phyloP scores from a whole-genome alignment of 2,797 vertebrate species.

The Ibycter americanus region DNA sequence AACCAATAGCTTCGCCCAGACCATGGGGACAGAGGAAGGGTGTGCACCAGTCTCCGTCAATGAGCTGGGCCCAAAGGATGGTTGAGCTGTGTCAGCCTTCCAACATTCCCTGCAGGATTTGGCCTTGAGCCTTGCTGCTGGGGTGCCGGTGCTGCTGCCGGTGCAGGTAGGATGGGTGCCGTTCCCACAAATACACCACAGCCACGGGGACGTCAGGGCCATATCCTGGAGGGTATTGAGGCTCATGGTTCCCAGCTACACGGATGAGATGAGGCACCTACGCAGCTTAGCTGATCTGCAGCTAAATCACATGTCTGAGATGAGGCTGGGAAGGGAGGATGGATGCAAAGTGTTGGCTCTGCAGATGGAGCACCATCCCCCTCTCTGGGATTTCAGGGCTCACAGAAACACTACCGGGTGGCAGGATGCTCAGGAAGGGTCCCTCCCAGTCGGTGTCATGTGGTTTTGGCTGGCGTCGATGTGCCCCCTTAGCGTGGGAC shows the following conservation, averaged over 20 bases:
- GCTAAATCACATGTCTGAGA: background rate
- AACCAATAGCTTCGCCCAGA: background rate
- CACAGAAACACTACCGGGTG: fast-evolving
- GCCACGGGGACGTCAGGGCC: background rate
- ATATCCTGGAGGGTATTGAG: background rate
- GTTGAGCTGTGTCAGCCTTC: background rate
- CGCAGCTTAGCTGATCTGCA: background rate
- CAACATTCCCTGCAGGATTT: background rate
- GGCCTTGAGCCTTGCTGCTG: background rate
- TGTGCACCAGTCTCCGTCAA: fast-evolving
- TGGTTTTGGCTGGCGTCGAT: background rate
- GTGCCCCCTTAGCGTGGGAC: background rate
- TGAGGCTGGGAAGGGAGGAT: background rate
- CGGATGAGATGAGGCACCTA: background rate
- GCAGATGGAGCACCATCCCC: fast-evolving
- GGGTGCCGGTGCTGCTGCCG: fast-evolving
- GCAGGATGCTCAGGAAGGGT: background rate
- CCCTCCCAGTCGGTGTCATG: fast-evolving
- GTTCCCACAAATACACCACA: background rate
- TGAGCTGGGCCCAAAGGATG: background rate
- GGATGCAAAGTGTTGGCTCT: background rate
- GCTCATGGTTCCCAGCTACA: background rate
- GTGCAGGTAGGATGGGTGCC: background rate
- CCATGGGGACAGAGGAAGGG: background rate
- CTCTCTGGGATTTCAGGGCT: background rate